Percentiles rank a stretch among this genome's conserved stretches.
Conservation (phyloP, 2,888 invertebrate genomes). For the Tromatobia lineatoria region DNA sequence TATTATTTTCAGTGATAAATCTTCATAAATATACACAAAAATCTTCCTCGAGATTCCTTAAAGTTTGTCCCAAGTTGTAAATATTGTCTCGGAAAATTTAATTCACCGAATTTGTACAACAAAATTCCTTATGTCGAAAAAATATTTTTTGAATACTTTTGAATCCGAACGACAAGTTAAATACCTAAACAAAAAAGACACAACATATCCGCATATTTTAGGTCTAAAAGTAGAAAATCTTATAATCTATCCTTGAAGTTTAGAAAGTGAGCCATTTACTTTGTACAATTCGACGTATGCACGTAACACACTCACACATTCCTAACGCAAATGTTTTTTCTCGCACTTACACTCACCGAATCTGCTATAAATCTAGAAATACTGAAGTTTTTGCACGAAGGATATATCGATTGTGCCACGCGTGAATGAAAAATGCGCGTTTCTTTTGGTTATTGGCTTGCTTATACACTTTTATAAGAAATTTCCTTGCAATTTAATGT, state of each 20-base stretch:
- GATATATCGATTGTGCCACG: conserved; percentile 49
- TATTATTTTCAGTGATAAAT: not conserved
- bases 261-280: conserved; percentile 1
- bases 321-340: not conserved
- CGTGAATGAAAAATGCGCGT: conserved; percentile 32
- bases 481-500: no score
- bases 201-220: not conserved
- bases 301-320: not conserved
- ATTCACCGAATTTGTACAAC: not conserved
- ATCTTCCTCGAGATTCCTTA: not conserved
- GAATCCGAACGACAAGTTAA: not conserved
- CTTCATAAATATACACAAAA: not conserved
- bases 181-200: not conserved
- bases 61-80: not conserved
- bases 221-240: conserved; percentile 3
- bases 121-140: not conserved
- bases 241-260: not conserved
- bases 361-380: conserved; percentile 65
- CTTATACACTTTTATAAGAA: not conserved
- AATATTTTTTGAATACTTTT: not conserved
- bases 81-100: not conserved
- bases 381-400: conserved; percentile 65
- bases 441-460: conserved; percentile 62
- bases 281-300: not conserved
- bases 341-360: conserved; percentile 20